Evolutionary conservation across 92 coral and sea anemone genomes (phyloP), one percentile per base, ranked within the genome.

Genomic region (Anthopleura xanthogrammica): DNA sequence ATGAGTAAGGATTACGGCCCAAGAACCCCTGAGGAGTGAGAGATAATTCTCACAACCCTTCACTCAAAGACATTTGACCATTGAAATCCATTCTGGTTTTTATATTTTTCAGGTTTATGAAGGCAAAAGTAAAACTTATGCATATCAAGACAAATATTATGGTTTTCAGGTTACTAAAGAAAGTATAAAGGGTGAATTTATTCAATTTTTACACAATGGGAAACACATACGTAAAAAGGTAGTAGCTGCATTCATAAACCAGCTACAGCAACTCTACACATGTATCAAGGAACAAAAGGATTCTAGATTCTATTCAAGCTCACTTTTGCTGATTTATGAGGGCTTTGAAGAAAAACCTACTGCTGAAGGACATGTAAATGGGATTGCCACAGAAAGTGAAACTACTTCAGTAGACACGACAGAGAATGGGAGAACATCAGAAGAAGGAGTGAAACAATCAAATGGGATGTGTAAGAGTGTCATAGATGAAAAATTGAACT

Each of bases 261-360:
- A 90, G 81, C 80, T 90, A 19, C 80, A 79, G 41, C 65, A 86
- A 55, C 86, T 90, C 20, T 80, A 82, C 41, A 52, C 40, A 75
- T 76, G 83, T 79, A 73, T 90, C 54, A 73, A 83, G 41, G 46
- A 71, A 8, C 90, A 85, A 77, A 86, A 85, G 60, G 80, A 82
- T 14, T 87, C 85, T 52, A 84, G 90, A 24, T 90, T 90, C 75
- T 90, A 87, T 75, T 86, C 89, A n/a, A 90, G 88, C 54, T 90
- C 93, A 12, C 83, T 90, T 43, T 82, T 90, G 39, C 86, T 90
- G 48, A 90, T 86, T 75, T 90, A 90, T 77, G 93, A 90, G 64
- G 88, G 90, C 50, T 60, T 66, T n/a, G 80, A 77, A 43, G 77
- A 29, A 5, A 57, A 60, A 13, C 9, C 20, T 5, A 68, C 20